Evolutionary conservation across 2,797 vertebrate genomes (phyloP).

Genomic region (Sarcoramphus papa): DNA sequence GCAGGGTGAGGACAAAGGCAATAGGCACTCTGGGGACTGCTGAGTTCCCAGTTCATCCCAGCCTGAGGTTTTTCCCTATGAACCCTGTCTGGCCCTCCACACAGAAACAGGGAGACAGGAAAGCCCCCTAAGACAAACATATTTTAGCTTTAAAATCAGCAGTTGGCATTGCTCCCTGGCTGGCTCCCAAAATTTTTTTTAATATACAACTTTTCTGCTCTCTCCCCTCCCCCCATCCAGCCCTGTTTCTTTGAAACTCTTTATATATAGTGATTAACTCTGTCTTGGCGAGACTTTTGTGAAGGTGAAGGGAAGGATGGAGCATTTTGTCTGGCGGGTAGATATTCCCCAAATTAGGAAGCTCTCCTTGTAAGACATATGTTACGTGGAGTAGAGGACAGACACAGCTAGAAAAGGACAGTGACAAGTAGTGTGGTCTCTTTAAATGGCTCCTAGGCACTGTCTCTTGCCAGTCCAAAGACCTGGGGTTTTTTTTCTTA

Average conservation of each 20-base stretch:
- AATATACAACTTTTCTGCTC: background rate
- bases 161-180: background rate
- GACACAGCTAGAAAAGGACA: background rate
- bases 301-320: background rate
- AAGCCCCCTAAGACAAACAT: background rate
- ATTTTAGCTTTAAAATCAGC: background rate
- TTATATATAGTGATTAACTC: background rate
- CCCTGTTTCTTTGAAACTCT: background rate
- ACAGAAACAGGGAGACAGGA: background rate
- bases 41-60: background rate
- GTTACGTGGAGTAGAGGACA: background rate
- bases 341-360: background rate
- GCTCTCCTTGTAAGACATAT: background rate
- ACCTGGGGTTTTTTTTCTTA: background rate
- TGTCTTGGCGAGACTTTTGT: background rate
- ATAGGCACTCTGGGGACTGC: background rate
- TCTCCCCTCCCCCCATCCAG: background rate
- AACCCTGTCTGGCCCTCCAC: fast-evolving
- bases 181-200: background rate
- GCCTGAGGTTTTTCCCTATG: background rate
- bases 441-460: background rate
- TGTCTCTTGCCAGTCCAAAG: background rate
- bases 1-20: background rate
- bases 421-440: background rate
- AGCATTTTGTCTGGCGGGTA: background rate